These are phyloP conservation scores for Zoroaster sp. DNA, from an alignment of 53 echinoderm and acorn worm species.

Conservation along the genomic window DNA sequence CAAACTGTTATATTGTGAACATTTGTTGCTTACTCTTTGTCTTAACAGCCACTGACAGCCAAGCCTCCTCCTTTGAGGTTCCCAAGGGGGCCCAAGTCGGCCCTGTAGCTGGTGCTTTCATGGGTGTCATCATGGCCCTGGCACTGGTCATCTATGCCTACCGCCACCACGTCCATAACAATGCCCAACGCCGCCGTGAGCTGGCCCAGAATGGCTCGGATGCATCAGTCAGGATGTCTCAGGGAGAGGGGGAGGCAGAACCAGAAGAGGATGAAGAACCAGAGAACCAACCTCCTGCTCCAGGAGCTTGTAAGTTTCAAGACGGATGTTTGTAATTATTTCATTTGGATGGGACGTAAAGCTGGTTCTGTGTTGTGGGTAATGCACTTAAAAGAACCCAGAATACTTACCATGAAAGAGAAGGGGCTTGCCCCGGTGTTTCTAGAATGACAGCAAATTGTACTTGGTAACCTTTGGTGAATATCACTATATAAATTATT, in stretches of 20 bases:
- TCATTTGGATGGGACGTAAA: no score
- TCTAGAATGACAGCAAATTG: no score
- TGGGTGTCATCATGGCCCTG: slow-evolving; percentile 89
- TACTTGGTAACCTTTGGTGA: no score
- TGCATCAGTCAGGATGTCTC: slow-evolving; percentile 84
- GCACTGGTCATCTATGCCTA: slow-evolving; percentile 91
- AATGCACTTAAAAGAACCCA: no score
- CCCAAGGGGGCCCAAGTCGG: slow-evolving; percentile 87
- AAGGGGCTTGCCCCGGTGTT: no score
- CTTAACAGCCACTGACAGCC: slow-evolving; percentile 1
- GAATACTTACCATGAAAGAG: no score
- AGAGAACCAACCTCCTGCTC: slow-evolving; percentile 72
- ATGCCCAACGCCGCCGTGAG: slow-evolving; percentile 79
- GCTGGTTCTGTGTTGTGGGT: no score
- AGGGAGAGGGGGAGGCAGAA: slow-evolving; percentile 76
- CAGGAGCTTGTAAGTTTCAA: slow-evolving; percentile 48
- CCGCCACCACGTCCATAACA: slow-evolving; percentile 87
- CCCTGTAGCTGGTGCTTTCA: slow-evolving; percentile 91
- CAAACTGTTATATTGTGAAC: no score
- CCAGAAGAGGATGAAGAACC: slow-evolving; percentile 69
- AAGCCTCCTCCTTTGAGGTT: slow-evolving; percentile 44
- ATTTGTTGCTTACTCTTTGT: background rate
- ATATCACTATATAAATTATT: no score
- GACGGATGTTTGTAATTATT: no score
- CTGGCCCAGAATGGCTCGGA: slow-evolving; percentile 85